These are phyloP conservation scores for Chelidonichthys spinosus DNA, from an alignment of 2,797 vertebrate genomes.

Conservation along the genomic window DNA sequence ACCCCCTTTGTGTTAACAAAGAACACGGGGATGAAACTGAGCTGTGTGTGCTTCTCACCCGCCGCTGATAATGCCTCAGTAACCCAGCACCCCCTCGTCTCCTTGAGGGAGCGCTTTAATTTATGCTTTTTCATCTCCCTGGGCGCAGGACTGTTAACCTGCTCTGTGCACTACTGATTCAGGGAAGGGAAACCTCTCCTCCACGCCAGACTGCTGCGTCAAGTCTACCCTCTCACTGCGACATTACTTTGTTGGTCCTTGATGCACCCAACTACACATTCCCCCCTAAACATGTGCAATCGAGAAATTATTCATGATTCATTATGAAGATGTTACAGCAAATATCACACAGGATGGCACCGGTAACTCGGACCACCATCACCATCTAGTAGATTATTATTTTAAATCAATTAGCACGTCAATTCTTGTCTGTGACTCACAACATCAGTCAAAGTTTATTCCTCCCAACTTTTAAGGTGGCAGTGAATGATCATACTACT, in stretches of 20 bases:
- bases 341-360: neutral
- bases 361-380: neutral
- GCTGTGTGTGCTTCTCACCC: slow-evolving; percentile 79
- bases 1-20: slow-evolving; percentile 87
- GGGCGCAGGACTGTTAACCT: slow-evolving; percentile 80
- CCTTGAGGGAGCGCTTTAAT: slow-evolving; percentile 84
- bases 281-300: neutral
- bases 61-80: slow-evolving; percentile 79
- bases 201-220: slow-evolving; percentile 81
- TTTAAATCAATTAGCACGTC: neutral
- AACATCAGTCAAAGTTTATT: neutral
- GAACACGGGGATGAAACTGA: slow-evolving; percentile 84
- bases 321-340: neutral
- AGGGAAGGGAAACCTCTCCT: slow-evolving; percentile 75
- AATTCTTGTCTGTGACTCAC: neutral
- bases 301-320: neutral
- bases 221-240: slow-evolving; percentile 64
- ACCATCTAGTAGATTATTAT: neutral
- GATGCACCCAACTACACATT: slow-evolving; percentile 26
- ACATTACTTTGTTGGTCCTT: slow-evolving; percentile 52
- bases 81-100: slow-evolving; percentile 76
- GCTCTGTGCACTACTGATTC: slow-evolving; percentile 76
- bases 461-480: neutral
- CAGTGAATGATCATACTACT: neutral
- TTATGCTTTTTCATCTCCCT: slow-evolving; percentile 86